Base-by-base conservation (phyloP, 2,888 invertebrate genomes). In the Caenorhabditis afra region DNA sequence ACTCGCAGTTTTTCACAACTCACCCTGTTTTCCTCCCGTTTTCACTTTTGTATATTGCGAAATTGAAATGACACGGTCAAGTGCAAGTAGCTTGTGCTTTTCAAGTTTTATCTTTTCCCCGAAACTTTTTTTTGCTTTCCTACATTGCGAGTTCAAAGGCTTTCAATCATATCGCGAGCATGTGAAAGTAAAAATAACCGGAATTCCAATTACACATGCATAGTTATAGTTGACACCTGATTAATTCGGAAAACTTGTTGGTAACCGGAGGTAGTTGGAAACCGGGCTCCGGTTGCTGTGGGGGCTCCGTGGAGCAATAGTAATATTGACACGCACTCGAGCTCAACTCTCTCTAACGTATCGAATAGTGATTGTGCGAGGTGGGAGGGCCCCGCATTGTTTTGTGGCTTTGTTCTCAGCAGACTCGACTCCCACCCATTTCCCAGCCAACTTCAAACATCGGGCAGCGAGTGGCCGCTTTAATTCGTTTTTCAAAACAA, bases 321-420 rank as follows among this genome's bases (percentile, higher is more conserved):
- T 57, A 45, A 73, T 73, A 73, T 73, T 73, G 73, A 73, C 73
- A 64, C 73, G 64, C 73, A 71, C 71, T 71, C 53, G 70, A 61
- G 70, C 55, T 39, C 58, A 45, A 29, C 29, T 29, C 29, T 29
- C 29, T 7, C 57, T n/a, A 44, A 57, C 73, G 73, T 73, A 73
- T 73, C 71, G 47, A 61, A 71, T 71, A 71, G 71, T 71, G 71
- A 70, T 70, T 70, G 61, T 59, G 68, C 37, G 61, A 55, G 61
- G 37, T 35, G 37, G 37, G 37, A 68, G 71, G 57, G 29, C n/a
- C n/a, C n/a, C 47, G 61, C 71, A 62, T 62, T 62, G 71, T 71
- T 57, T 62, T 62, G 71, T 29, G 62, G 23, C 64, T 71, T 57
- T 71, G 70, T 70, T 62, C 61, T 62, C 37, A 70, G 70, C 55